Evolutionary conservation across 2,888 invertebrate genomes (phyloP).

Genomic region (Laspeyria flexula): DNA sequence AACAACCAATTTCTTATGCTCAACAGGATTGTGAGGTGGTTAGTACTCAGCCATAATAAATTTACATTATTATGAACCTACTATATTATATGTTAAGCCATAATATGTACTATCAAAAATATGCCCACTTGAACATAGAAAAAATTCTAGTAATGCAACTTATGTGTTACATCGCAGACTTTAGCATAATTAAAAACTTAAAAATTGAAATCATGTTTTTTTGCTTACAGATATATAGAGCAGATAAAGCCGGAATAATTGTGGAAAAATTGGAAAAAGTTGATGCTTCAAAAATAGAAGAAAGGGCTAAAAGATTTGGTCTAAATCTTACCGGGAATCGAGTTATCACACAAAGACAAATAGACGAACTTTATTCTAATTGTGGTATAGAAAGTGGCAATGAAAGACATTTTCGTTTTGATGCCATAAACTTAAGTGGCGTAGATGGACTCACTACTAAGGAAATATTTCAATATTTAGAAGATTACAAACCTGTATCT

Average conservation of each 20-base stretch:
- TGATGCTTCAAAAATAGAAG: conserved; percentile 76
- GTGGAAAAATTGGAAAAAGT: conserved; percentile 72
- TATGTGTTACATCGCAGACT: too few relatives aligned
- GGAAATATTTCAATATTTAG: conserved; percentile 92
- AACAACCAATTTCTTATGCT: conserved; percentile 35
- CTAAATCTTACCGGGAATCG: conserved; percentile 73
- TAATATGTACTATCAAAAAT: too few relatives aligned
- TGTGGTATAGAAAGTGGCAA: conserved; percentile 82
- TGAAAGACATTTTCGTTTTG: conserved; percentile 88
- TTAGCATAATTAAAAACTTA: too few relatives aligned
- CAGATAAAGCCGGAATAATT: conserved; percentile 66
- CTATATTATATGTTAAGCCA: background rate
- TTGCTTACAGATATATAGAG: conserved; percentile 52
- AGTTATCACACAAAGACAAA: conserved; percentile 77
- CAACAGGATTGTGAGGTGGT: conserved; percentile 61
- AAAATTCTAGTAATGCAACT: too few relatives aligned
- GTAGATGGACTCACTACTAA: conserved; percentile 91
- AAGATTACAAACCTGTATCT: conserved; percentile 90
- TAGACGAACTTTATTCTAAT: conserved; percentile 77
- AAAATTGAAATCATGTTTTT: background rate
- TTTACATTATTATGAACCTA: background rate
- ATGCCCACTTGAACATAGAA: too few relatives aligned
- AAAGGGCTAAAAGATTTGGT: conserved; percentile 78
- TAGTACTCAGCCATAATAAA: conserved; percentile 25
- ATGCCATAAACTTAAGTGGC: conserved; percentile 91